Evolutionary conservation across 2,113 vertebrate species (phyloP).

Genomic region (Coregonus clupeaformis): DNA sequence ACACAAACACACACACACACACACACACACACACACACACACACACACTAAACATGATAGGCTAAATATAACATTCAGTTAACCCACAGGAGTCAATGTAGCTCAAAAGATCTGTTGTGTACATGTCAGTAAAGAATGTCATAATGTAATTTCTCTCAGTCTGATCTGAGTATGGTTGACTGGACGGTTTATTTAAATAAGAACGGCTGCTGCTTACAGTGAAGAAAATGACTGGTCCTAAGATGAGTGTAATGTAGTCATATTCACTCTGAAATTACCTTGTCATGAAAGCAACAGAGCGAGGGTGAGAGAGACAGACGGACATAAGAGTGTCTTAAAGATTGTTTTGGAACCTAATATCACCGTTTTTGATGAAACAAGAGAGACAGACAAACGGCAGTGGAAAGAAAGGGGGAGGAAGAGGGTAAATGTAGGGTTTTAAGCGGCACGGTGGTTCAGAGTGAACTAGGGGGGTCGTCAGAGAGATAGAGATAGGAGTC

Average conservation of each 20-base stretch:
- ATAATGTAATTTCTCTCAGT: too few species aligned
- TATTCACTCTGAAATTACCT: background rate
- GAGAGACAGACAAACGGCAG: constrained; percentile 8
- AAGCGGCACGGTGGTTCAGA: background rate
- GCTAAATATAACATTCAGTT: background rate
- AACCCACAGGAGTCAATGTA: background rate
- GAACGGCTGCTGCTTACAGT: background rate
- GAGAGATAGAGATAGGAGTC: background rate
- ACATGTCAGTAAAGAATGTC: too few species aligned
- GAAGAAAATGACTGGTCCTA: background rate
- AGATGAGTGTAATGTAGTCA: constrained; percentile 22
- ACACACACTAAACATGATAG: background rate
- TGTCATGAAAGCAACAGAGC: background rate
- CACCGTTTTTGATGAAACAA: constrained; percentile 30
- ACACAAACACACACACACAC: background rate
- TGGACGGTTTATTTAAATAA: constrained; percentile 2
- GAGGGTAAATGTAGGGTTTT: constrained; percentile 7
- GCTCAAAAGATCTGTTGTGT: background rate
- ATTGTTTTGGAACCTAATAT: constrained; percentile 5
- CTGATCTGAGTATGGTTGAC: constrained; percentile 11
- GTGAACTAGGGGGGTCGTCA: constrained; percentile 27
- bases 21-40: constrained; percentile 13
- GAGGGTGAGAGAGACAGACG: background rate
- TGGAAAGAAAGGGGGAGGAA: constrained; percentile 44
- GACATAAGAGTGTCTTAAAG: background rate